phyloP scores from a whole-genome alignment of 2,797 vertebrate species.

The Karalla daura region DNA sequence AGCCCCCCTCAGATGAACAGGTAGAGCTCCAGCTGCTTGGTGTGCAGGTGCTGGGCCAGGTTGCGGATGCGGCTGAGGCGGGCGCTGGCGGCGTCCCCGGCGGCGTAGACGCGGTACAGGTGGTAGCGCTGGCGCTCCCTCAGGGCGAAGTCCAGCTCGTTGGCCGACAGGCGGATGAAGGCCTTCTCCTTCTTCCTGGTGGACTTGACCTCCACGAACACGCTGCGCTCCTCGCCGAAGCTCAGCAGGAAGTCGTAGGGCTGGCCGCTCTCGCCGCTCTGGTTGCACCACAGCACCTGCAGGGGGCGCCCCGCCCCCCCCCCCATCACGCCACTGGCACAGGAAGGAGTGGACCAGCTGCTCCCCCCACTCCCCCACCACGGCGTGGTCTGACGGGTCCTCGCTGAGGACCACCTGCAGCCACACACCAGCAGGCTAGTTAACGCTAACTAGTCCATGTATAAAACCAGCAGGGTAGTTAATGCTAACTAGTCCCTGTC shows the following conservation, averaged over 20 bases:
- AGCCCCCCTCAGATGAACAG: slow-evolving; percentile 75
- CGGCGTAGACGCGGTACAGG: slow-evolving; percentile 82
- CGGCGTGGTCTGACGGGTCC: slow-evolving; percentile 53
- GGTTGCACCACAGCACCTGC: slow-evolving; percentile 80
- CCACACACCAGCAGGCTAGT: too few species aligned
- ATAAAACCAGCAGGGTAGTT: too few species aligned
- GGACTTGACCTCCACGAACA: slow-evolving; percentile 86
- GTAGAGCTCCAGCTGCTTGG: slow-evolving; percentile 82
- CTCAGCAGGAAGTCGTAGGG: slow-evolving; percentile 84
- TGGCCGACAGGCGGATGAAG: slow-evolving; percentile 83
- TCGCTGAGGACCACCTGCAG: slow-evolving; percentile 72
- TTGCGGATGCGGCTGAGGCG: slow-evolving; percentile 84
- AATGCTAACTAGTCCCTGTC: too few species aligned
- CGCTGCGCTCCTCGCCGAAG: slow-evolving; percentile 43
- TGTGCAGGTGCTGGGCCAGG: slow-evolving; percentile 85
- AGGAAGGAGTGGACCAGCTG: slow-evolving; percentile 84
- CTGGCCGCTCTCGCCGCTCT: slow-evolving; percentile 80
- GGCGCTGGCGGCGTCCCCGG: slow-evolving; percentile 76
- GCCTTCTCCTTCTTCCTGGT: slow-evolving; percentile 80
- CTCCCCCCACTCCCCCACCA: slow-evolving; percentile 84
- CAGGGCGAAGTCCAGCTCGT: slow-evolving; percentile 85
- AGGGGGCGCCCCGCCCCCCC: slow-evolving; percentile 52
- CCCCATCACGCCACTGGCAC: slow-evolving; percentile 77
- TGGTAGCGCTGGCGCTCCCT: slow-evolving; percentile 81
- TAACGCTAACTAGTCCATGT: too few species aligned